Evolutionary conservation across 2,113 vertebrate species (phyloP), one percentile per base, ranked within the genome.

Genomic region (Sander lucioperca): DNA sequence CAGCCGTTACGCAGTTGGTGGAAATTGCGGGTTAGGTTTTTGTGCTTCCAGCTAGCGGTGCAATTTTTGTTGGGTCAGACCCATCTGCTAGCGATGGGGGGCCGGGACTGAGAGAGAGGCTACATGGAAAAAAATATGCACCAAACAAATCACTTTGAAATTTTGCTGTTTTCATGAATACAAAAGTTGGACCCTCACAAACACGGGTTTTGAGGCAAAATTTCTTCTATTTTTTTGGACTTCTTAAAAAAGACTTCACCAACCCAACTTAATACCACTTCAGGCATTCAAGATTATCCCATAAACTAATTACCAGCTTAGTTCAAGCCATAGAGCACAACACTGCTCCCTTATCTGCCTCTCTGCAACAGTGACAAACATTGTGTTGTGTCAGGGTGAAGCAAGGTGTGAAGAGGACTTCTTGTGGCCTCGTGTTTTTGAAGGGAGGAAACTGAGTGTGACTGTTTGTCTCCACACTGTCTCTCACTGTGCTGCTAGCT

Each of bases 271-370:
- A 84, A 91, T 89, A 58, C 67, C 80, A 84, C 88, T 90, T 78
- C 61, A 85, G 80, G 36, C 51, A 66, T 83, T 81, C 68, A 53
- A 68, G 71, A 84, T 91, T 74, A 91, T 91, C 83, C 73, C 69
- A 56, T 92, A 84, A 87, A 89, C 53, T 86, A 84, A 92, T 93
- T 87, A 85, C 18, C 16, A 30, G 68, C 79, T 89, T 66, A 77
- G 70, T 54, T 79, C 43, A 63, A 66, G 68, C 72, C 80, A 65
- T 19, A 54, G 65, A 85, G 71, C 58, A 75, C 54, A 80, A n/a
- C 63, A 58, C 66, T 78, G 83, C 83, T 82, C 36, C 43, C 64
- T 89, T 74, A 66, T 87, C 80, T 79, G 74, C 51, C 14, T 58
- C 64, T 62, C 69, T 84, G 47, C 71, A 78, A 77, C 80, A 53